A percentile compares a stretch with the other conserved stretches of the same genome.
phyloP scores from a whole-genome alignment of 2,888 invertebrate genomes.

The Carterocephalus palaemon region DNA sequence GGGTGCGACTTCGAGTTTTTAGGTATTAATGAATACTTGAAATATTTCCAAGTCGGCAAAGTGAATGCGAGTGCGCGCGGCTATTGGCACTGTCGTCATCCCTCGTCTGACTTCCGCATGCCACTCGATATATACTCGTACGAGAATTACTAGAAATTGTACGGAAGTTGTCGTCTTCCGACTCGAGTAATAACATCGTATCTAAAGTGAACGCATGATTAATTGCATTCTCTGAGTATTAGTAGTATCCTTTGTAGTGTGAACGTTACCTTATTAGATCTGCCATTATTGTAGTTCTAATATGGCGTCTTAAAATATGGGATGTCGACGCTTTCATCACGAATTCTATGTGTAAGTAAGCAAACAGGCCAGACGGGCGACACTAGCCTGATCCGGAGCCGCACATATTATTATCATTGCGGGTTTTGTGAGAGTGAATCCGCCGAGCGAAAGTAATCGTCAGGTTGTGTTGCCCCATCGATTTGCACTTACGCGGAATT shows the following conservation, averaged over 20 bases:
- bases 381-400: constrained; percentile 10
- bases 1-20: constrained; percentile 3
- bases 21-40: background rate
- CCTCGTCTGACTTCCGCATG: constrained; percentile 46
- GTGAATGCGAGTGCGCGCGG: background rate
- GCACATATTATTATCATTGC: constrained; percentile 15
- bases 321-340: constrained; percentile 12
- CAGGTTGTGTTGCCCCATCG: constrained; percentile 60
- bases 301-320: constrained; percentile 16
- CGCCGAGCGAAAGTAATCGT: constrained; percentile 63
- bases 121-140: constrained; percentile 35
- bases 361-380: constrained; percentile 11
- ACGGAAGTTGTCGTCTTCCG: constrained; percentile 56
- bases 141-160: constrained; percentile 42
- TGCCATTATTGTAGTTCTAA: constrained; percentile 9
- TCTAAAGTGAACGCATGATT: constrained; percentile 43
- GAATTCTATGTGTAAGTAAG: constrained; percentile 10
- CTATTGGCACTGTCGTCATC: constrained; percentile 34
- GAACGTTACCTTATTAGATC: constrained; percentile 19
- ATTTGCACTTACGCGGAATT: constrained; percentile 58
- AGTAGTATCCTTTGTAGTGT: constrained; percentile 31
- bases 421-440: constrained; percentile 43
- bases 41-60: background rate
- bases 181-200: constrained; percentile 48
- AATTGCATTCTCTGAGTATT: constrained; percentile 32